Base-by-base conservation (phyloP, 2,888 invertebrate species). In the Bruchidius siliquastri region DNA sequence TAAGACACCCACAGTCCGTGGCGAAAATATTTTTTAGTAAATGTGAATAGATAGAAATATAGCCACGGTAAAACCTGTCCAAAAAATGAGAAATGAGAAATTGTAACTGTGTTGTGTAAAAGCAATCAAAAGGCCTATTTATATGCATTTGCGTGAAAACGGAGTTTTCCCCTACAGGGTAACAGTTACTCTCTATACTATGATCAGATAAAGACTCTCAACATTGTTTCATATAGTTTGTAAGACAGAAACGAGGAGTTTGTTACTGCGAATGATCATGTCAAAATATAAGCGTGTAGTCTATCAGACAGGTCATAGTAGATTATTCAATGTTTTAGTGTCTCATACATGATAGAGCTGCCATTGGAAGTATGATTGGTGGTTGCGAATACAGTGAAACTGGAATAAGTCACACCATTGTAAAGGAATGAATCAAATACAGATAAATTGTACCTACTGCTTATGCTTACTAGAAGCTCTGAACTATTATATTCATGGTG, bases 121-220 rank as follows among this genome's bases (percentile, higher is more conserved):
- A 84, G 84, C 84, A 86, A 85, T 85, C 84, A 84, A 83, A 84
- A 84, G 85, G 85, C 85, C 85, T 85, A 85, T 26, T 26, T 26
- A 26, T 26, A 26, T 8, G 26, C 26, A 8, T 26, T 26, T 82
- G 74, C 74, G 75, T 76, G 78, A 78, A 77, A 67, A 67, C n/a
- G 67, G 76, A 77, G 80, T 80, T 79, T 80, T 79, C 80, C 80
- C 80, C 78, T 80, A 85, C 84, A 84, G 85, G 85, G 85, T 85
- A 83, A 83, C 80, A 79, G 78, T 81, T 78, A 77, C 74, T 78
- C 78, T 75, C 66, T 68, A 68, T 26, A 26, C 26, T 26, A 26
- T 26, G 26, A 26, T 67, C 67, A 32, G 66, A 75, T 26, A 74
- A 78, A 82, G 79, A 82, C 81, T 82, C 72, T 74, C 82, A 82